phyloP scores from a whole-genome alignment of 2,888 invertebrate species.

The Neocrepidodera transversa region DNA sequence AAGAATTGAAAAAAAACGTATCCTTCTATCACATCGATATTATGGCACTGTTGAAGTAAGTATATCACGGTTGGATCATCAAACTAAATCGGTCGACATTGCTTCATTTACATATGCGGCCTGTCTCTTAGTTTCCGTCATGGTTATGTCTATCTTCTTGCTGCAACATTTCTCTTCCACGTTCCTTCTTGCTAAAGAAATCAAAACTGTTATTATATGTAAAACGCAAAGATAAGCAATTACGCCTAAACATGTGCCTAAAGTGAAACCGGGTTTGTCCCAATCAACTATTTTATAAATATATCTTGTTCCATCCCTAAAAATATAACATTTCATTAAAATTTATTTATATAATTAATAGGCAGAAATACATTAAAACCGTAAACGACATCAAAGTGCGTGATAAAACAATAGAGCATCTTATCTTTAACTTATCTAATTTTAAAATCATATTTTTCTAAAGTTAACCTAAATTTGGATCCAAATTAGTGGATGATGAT shows the following conservation, averaged over 20 bases:
- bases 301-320: slow-evolving; percentile 67
- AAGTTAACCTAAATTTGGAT: too few species aligned
- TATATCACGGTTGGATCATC: slow-evolving; percentile 21
- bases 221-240: slow-evolving; percentile 67
- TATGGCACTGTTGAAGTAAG: slow-evolving; percentile 5
- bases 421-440: too few species aligned
- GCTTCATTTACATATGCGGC: slow-evolving; percentile 47
- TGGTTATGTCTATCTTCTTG: slow-evolving; percentile 23
- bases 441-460: too few species aligned
- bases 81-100: slow-evolving; percentile 46
- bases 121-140: slow-evolving; percentile 34
- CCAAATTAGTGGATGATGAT: too few species aligned
- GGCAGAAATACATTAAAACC: too few species aligned
- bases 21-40: neutral
- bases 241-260: slow-evolving; percentile 66
- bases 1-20: too few species aligned
- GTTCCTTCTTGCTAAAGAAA: slow-evolving; percentile 59
- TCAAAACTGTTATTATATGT: slow-evolving; percentile 66
- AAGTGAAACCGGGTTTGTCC: slow-evolving; percentile 69
- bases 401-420: too few species aligned
- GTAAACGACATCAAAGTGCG: too few species aligned
- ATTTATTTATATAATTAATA: too few species aligned
- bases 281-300: slow-evolving; percentile 83
- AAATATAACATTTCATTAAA: too few species aligned
- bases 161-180: slow-evolving; percentile 39